Percentiles rank a stretch among this genome's conserved stretches.
phyloP scores from a whole-genome alignment of 2,113 vertebrate genomes.

The Bothrops jararaca region DNA sequence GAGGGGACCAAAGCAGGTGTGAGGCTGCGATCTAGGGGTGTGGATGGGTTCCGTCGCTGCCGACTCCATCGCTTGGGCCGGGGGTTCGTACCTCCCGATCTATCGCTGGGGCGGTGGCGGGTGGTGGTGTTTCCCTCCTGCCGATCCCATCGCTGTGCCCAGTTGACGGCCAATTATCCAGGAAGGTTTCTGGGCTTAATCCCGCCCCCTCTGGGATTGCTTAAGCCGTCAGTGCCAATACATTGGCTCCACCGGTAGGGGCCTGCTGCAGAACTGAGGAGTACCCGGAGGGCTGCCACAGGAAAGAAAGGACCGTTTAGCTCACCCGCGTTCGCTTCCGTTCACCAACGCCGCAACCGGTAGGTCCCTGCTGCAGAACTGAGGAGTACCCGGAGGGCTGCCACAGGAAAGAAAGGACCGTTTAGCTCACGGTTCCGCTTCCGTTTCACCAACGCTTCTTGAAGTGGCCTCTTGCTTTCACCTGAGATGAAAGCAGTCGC shows the following conservation, averaged over 20 bases:
- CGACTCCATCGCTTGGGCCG: too few species aligned
- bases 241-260: not conserved
- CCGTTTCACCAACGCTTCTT: not conserved
- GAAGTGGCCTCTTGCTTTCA: not conserved
- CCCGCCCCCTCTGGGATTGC: not conserved
- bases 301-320: not conserved
- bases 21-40: not conserved
- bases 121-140: not conserved
- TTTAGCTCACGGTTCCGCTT: not conserved
- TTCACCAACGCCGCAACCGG: not conserved
- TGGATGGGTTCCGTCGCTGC: too few species aligned
- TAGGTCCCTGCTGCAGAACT: not conserved
- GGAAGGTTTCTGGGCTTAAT: not conserved
- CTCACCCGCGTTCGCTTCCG: not conserved
- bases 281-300: not conserved
- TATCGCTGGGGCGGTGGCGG: not conserved
- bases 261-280: not conserved
- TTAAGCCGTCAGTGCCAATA: not conserved
- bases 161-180: not conserved
- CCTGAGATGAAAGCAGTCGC: not conserved
- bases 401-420: not conserved
- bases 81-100: too few species aligned
- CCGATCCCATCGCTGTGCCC: not conserved
- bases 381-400: not conserved
- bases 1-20: not conserved